Conservation (phyloP, 1,140 invertebrate genomes). For the Platyura marginata region DNA sequence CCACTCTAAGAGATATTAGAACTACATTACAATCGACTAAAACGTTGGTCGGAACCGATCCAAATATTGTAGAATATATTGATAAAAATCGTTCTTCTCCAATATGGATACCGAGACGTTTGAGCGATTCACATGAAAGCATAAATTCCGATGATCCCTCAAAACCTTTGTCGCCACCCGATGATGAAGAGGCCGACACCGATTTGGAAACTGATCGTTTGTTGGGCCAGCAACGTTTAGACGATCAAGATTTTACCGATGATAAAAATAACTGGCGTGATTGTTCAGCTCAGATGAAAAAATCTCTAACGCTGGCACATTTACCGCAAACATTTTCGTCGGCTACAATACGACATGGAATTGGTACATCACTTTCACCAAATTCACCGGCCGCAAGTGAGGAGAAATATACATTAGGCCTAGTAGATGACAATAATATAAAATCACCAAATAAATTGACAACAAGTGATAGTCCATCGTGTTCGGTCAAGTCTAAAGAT, state of each 20-base stretch:
- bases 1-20: neutral
- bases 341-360: slow-evolving; percentile 1
- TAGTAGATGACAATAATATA: neutral
- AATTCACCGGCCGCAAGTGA: neutral
- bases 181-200: slow-evolving; percentile 64
- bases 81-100: too few relatives aligned
- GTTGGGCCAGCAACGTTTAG: slow-evolving; percentile 71
- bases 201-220: slow-evolving; percentile 78
- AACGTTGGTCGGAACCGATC: neutral
- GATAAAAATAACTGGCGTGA: neutral
- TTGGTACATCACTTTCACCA: neutral
- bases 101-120: slow-evolving; percentile 17
- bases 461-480: neutral
- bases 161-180: slow-evolving; percentile 19
- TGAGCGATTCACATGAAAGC: slow-evolving; percentile 3
- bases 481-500: slow-evolving; percentile 1
- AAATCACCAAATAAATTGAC: slow-evolving; percentile 1
- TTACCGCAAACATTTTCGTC: slow-evolving; percentile 1
- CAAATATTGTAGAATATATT: neutral
- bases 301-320: slow-evolving; percentile 3
- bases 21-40: neutral
- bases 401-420: neutral
- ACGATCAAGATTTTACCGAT: slow-evolving; percentile 82
- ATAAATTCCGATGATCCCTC: slow-evolving; percentile 11
- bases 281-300: neutral